Evolutionary conservation across 2,113 vertebrate genomes (phyloP).

Genomic region (Tetrao urogallus): DNA sequence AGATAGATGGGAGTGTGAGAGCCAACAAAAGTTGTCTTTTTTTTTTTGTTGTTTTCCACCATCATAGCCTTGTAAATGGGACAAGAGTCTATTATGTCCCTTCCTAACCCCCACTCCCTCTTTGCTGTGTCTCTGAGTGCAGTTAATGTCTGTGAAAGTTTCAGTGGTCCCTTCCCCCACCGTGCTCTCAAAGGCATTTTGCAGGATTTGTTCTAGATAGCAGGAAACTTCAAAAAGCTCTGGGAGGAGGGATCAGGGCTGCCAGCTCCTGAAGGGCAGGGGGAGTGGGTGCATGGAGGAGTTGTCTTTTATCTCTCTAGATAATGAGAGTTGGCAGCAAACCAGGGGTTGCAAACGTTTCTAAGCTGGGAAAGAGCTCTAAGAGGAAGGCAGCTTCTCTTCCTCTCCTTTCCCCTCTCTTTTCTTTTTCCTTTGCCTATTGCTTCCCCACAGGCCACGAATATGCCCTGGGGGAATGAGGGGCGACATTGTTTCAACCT

Average conservation of each 20-base stretch:
- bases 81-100: not conserved
- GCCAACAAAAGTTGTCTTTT: not conserved
- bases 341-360: conserved; percentile 58
- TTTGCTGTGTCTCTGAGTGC: not conserved
- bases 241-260: conserved; percentile 44
- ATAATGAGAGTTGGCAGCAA: conserved; percentile 73
- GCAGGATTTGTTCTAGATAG: conserved; percentile 75
- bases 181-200: conserved; percentile 52
- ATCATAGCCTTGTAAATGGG: not conserved
- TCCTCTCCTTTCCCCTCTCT: not conserved
- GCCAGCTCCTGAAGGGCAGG: conserved; percentile 68
- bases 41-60: not conserved
- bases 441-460: not conserved
- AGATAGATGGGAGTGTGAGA: not conserved
- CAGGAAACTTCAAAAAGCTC: conserved; percentile 75
- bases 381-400: conserved; percentile 19
- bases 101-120: not conserved
- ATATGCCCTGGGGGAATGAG: not conserved
- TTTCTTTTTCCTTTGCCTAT: not conserved
- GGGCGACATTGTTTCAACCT: not conserved
- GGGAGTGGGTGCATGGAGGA: conserved; percentile 39
- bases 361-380: conserved; percentile 29
- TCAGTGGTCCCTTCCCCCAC: conserved; percentile 50
- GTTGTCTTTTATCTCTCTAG: conserved; percentile 76
- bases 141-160: conserved; percentile 15